Conservation (phyloP, 2,797 vertebrate genomes). For the Carduelis carduelis region DNA sequence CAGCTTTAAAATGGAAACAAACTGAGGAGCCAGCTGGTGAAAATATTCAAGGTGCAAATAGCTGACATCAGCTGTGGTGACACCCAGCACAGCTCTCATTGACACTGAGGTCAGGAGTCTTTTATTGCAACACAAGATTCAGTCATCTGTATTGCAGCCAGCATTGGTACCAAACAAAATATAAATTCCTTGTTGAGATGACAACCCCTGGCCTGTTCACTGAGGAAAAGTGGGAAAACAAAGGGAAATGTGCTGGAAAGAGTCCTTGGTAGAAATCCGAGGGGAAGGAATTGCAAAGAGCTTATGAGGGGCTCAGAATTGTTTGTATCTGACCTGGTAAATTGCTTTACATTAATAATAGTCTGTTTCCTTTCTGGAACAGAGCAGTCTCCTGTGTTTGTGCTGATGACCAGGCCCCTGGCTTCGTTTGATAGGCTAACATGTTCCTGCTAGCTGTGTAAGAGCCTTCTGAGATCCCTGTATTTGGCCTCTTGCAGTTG, state of each 20-base stretch:
- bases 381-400: background rate
- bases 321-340: background rate
- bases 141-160: background rate
- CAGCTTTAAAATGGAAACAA: background rate
- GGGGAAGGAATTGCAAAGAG: background rate
- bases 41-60: background rate
- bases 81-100: background rate
- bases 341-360: background rate
- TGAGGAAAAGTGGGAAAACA: background rate
- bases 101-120: background rate
- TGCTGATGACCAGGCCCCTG: background rate
- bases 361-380: background rate
- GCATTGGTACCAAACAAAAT: background rate
- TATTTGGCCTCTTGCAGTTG: background rate
- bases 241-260: background rate
- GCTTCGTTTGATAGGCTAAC: background rate
- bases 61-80: background rate
- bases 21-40: background rate
- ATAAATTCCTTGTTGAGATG: background rate
- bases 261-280: background rate
- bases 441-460: background rate
- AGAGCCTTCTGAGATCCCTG: rapidly evolving
- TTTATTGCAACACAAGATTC: background rate
- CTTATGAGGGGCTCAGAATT: background rate
- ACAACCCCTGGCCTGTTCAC: background rate